phyloP scores from a whole-genome alignment of 2,888 invertebrate species.

The Nomada goodeniana region DNA sequence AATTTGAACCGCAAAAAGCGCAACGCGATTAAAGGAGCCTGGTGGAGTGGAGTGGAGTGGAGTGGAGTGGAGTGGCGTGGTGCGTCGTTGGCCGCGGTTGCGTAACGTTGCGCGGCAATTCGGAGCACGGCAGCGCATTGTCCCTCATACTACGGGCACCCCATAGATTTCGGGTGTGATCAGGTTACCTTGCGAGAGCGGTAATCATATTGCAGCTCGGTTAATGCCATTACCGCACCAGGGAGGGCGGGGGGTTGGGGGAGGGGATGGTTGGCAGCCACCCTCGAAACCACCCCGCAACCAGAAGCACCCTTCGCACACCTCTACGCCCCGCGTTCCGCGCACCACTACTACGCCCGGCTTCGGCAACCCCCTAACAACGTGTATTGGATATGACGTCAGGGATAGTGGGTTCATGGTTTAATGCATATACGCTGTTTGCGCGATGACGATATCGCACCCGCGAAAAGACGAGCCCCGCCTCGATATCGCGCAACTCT shows the following conservation, averaged over 20 bases:
- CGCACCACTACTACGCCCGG: slow-evolving; percentile 40
- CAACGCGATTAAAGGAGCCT: slow-evolving; percentile 80
- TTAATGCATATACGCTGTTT: slow-evolving; percentile 81
- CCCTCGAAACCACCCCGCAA: slow-evolving; percentile 70
- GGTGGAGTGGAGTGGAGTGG: slow-evolving; percentile 43
- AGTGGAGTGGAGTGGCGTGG: slow-evolving; percentile 4
- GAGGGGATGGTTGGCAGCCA: slow-evolving; percentile 70
- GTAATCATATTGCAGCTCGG: slow-evolving; percentile 84
- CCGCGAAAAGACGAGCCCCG: slow-evolving; percentile 67
- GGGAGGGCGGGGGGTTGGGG: slow-evolving; percentile 44
- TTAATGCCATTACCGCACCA: slow-evolving; percentile 84
- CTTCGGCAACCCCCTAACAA: slow-evolving; percentile 70
- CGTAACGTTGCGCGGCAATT: slow-evolving; percentile 74
- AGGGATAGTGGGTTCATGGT: slow-evolving; percentile 81
- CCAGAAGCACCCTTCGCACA: slow-evolving; percentile 46
- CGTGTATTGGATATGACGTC: slow-evolving; percentile 83
- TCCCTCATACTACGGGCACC: slow-evolving; percentile 68
- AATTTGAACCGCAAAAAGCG: slow-evolving; percentile 84
- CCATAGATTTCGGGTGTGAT: slow-evolving; percentile 82
- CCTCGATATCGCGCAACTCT: slow-evolving; percentile 17
- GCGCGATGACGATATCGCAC: slow-evolving; percentile 72
- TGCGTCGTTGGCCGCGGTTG: slow-evolving; percentile 66
- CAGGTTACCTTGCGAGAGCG: slow-evolving; percentile 83
- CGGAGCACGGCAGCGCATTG: slow-evolving; percentile 61
- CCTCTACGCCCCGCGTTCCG: slow-evolving; percentile 26